Evolutionary conservation across 37 sponge, comb jelly and placozoan genomes (phyloP).

Genomic region (Diacarnus erythraeanus): DNA sequence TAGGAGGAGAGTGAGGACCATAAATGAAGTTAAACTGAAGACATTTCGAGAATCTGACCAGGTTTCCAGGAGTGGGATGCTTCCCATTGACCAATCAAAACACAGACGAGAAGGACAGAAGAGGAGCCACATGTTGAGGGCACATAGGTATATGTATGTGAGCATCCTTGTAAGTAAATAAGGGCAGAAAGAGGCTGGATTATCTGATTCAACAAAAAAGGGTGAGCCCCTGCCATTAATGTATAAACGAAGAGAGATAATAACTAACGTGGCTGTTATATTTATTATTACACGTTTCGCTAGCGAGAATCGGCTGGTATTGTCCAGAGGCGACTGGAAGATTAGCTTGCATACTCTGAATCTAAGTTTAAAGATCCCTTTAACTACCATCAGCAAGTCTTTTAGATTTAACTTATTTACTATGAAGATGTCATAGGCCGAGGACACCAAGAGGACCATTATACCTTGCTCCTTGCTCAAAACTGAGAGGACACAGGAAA

Average conservation of each 20-base stretch:
- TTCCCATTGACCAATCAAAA: conserved; percentile 95
- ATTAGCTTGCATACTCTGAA: no score
- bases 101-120: conserved; percentile 78
- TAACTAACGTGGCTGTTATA: neutral
- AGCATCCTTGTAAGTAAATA: conserved; percentile 50
- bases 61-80: conserved; percentile 59
- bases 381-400: neutral
- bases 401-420: conserved; percentile 2
- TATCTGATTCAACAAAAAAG: conserved; percentile 79
- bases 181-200: conserved; percentile 78
- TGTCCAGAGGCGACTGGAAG: no score
- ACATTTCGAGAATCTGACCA: conserved; percentile 63
- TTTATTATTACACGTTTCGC: conserved; percentile 5
- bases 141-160: conserved; percentile 76
- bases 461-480: conserved; percentile 83
- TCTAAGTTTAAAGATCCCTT: no score
- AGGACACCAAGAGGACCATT: conserved; percentile 60
- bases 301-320: conserved; percentile 2
- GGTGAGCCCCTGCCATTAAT: conserved; percentile 56
- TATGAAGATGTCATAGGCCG: conserved; percentile 50
- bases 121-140: conserved; percentile 75
- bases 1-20: neutral
- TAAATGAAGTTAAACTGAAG: neutral
- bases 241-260: conserved; percentile 42
- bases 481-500: conserved; percentile 33